phyloP scores from a whole-genome alignment of 2,888 invertebrate species.

The Norana najaformis region DNA sequence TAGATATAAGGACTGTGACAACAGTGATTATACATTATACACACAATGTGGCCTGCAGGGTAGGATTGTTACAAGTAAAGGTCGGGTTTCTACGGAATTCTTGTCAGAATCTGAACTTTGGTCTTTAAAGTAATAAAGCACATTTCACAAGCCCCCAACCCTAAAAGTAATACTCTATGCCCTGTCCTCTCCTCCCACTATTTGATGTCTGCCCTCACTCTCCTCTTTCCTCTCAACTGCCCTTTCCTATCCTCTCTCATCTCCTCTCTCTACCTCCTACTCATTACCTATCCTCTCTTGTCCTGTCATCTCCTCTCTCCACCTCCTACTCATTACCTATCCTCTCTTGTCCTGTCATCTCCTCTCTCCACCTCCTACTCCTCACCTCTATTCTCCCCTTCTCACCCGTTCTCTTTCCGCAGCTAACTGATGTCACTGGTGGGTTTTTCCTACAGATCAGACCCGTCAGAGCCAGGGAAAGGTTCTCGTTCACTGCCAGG shows the following conservation, averaged over 20 bases:
- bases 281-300: background rate
- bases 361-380: background rate
- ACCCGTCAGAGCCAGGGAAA: constrained; percentile 51
- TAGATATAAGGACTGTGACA: background rate
- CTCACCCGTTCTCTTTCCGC: background rate
- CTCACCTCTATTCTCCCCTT: no score
- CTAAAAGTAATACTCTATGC: background rate
- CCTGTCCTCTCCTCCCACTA: background rate
- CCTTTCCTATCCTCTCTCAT: no score
- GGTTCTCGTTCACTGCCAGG: constrained; percentile 58
- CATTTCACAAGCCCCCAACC: background rate
- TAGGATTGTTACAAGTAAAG: background rate
- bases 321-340: no score
- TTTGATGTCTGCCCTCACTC: background rate
- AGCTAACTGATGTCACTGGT: background rate
- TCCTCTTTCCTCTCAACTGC: background rate
- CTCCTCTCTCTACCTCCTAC: background rate
- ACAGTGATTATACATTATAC: background rate
- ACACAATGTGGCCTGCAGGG: background rate
- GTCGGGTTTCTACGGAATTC: background rate
- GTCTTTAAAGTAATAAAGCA: background rate
- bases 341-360: no score
- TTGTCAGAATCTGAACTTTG: background rate
- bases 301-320: background rate
- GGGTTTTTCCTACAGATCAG: constrained; percentile 47